Evolutionary conservation across 2,797 vertebrate species (phyloP).

Genomic region (Falco biarmicus): DNA sequence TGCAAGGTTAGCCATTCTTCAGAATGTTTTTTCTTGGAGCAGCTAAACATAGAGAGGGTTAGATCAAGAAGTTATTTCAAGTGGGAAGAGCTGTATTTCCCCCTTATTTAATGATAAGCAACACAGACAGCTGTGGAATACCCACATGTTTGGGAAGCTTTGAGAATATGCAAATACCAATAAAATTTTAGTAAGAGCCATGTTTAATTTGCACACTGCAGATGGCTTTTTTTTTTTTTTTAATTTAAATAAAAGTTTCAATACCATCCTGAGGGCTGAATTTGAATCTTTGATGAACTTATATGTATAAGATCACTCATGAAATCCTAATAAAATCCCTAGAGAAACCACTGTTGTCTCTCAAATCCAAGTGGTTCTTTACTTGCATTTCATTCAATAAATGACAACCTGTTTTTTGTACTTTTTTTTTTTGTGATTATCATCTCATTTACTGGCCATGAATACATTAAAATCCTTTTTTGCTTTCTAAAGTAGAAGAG

Average conservation of each 20-base stretch:
- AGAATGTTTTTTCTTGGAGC: background rate
- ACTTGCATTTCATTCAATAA: background rate
- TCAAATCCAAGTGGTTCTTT: conserved; percentile 10
- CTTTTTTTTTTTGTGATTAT: background rate
- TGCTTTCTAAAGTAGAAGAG: background rate
- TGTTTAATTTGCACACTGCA: background rate
- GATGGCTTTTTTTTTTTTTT: background rate
- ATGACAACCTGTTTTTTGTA: background rate
- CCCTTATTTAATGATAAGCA: background rate
- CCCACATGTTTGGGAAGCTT: background rate
- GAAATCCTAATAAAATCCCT: background rate
- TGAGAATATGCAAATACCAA: conserved; percentile 4
- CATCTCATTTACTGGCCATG: background rate
- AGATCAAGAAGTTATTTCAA: background rate
- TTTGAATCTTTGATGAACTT: conserved; percentile 39
- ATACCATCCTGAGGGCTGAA: background rate
- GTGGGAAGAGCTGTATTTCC: background rate
- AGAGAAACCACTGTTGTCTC: background rate
- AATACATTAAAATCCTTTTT: background rate
- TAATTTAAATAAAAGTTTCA: background rate
- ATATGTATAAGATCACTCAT: background rate
- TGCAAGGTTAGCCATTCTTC: accelerated
- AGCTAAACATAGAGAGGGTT: background rate
- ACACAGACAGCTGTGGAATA: background rate
- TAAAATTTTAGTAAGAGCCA: conserved; percentile 11